Conservation (phyloP, 2,888 invertebrate genomes). For the Ypsolopha sequella region DNA sequence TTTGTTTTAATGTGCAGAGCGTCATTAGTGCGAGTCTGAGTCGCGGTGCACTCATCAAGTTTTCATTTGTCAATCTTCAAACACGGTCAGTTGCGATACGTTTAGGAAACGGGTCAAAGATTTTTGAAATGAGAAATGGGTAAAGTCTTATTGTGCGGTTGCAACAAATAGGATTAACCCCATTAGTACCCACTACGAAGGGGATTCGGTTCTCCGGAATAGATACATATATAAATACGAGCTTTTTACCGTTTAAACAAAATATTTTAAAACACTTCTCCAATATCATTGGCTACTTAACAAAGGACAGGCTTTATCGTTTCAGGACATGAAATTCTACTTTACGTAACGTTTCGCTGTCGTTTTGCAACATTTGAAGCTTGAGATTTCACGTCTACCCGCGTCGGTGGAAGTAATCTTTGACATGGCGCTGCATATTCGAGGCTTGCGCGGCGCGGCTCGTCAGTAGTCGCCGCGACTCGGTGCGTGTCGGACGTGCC, state of each 20-base stretch:
- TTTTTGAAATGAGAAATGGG: too few relatives aligned
- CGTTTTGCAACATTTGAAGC: not conserved
- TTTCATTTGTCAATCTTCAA: slow-evolving; percentile 50
- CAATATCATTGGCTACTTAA: not conserved
- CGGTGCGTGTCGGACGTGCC: slow-evolving; percentile 31
- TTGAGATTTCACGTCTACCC: slow-evolving; percentile 1
- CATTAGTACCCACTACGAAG: too few relatives aligned
- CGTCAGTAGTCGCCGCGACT: slow-evolving; percentile 42
- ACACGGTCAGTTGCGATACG: slow-evolving; percentile 18
- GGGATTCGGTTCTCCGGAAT: too few relatives aligned
- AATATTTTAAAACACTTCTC: too few relatives aligned
- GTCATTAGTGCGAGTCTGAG: slow-evolving; percentile 36
- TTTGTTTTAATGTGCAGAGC: slow-evolving; percentile 19
- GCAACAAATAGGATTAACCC: too few relatives aligned
- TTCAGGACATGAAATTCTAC: not conserved
- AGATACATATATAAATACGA: too few relatives aligned
- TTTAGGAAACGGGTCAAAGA: too few relatives aligned
- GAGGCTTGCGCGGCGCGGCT: slow-evolving; percentile 49
- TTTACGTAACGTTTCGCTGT: not conserved
- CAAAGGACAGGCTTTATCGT: slow-evolving; percentile 1
- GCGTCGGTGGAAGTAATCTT: slow-evolving; percentile 25
- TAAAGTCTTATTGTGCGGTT: too few relatives aligned
- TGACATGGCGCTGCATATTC: slow-evolving; percentile 19
- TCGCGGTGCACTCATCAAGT: slow-evolving; percentile 41
- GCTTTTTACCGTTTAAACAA: too few relatives aligned